Evolutionary conservation across 1,140 invertebrate species (phyloP).

Genomic region (Dolichoris vasculosae): DNA sequence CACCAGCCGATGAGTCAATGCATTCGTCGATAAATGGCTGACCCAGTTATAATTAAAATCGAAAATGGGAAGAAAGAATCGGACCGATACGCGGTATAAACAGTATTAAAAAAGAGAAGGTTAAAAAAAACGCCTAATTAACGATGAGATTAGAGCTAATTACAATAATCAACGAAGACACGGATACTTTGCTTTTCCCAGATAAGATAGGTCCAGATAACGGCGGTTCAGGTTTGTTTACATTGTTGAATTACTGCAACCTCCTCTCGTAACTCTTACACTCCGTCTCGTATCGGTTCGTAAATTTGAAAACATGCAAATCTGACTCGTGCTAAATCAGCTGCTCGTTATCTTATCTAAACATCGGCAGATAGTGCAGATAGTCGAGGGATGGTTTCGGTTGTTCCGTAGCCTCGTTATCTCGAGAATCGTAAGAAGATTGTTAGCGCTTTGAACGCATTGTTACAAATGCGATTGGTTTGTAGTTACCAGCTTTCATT

Average conservation of each 20-base stretch:
- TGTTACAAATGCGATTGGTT: too few relatives aligned
- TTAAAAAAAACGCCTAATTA: not conserved
- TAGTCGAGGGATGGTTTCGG: not conserved
- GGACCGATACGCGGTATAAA: slow-evolving; percentile 4
- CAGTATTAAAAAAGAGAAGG: slow-evolving; percentile 19
- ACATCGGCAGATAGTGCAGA: slow-evolving; percentile 8
- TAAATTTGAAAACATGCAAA: not conserved
- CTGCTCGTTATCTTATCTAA: slow-evolving; percentile 36
- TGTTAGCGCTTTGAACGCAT: not conserved
- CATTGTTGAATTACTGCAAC: not conserved
- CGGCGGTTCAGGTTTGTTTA: slow-evolving; percentile 33
- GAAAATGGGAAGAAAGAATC: not conserved
- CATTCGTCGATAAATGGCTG: slow-evolving; percentile 28
- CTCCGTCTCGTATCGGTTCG: not conserved
- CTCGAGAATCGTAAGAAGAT: not conserved
- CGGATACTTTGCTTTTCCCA: not conserved
- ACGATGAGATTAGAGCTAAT: slow-evolving; percentile 34
- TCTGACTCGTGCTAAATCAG: not conserved
- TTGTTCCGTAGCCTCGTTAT: not conserved
- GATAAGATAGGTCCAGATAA: slow-evolving; percentile 35
- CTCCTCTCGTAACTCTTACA: not conserved
- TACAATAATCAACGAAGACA: not conserved
- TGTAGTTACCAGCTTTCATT: too few relatives aligned
- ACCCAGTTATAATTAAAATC: slow-evolving; percentile 33
- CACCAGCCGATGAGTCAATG: slow-evolving; percentile 37